Percentiles rank a stretch among this genome's conserved stretches.
Evolutionary conservation across 2,113 vertebrate species (phyloP).

Genomic region (Psettodes erumei): DNA sequence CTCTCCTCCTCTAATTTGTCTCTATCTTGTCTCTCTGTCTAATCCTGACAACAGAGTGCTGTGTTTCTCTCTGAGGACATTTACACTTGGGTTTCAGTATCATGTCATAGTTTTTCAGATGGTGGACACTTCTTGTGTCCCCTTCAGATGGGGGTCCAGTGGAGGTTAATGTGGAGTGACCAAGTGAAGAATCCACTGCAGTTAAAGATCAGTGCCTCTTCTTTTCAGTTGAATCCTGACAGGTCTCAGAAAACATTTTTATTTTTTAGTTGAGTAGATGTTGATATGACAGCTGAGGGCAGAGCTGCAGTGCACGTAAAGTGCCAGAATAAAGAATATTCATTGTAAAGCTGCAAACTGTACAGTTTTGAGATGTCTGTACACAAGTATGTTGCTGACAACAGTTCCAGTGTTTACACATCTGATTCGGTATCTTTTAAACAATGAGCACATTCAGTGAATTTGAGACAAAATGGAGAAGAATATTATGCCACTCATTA

Average conservation of each 20-base stretch:
- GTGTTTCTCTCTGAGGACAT: slow-evolving; percentile 35
- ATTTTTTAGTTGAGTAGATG: slow-evolving; percentile 4
- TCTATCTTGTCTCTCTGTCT: slow-evolving; percentile 16
- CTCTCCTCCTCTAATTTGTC: slow-evolving; percentile 1
- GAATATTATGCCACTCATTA: too few species aligned
- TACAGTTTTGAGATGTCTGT: slow-evolving; percentile 34
- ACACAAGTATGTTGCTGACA: slow-evolving; percentile 30
- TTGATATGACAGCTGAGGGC: slow-evolving; percentile 21
- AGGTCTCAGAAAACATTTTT: slow-evolving; percentile 16
- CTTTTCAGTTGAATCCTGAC: slow-evolving; percentile 7
- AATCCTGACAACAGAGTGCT: slow-evolving; percentile 49
- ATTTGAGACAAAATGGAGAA: too few species aligned
- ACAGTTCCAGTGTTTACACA: slow-evolving; percentile 29
- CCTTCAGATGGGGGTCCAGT: slow-evolving; percentile 15
- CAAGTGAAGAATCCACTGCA: slow-evolving; percentile 21
- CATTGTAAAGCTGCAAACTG: slow-evolving; percentile 29
- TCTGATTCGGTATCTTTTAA: neutral
- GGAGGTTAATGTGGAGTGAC: slow-evolving; percentile 47
- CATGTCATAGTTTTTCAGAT: slow-evolving; percentile 52
- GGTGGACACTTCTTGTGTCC: slow-evolving; percentile 3
- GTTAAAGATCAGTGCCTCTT: slow-evolving; percentile 15
- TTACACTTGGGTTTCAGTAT: slow-evolving; percentile 43
- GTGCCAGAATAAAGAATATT: slow-evolving; percentile 29
- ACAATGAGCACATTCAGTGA: too few species aligned
- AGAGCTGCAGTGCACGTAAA: neutral